Evolutionary conservation across 2,113 vertebrate genomes (phyloP).

Genomic region (Neoarius graeffei): DNA sequence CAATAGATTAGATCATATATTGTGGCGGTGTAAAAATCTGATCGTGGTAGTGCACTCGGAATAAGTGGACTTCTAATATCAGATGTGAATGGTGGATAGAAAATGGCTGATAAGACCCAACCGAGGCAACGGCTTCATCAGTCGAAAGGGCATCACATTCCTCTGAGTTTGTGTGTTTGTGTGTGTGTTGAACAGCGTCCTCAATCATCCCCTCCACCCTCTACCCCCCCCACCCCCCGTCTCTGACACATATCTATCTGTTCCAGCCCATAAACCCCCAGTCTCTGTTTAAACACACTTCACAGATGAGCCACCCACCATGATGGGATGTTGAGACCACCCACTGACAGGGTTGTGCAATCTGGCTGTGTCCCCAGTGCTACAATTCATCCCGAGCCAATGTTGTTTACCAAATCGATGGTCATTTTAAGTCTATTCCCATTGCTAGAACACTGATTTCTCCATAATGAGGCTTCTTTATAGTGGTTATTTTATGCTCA

Average conservation of each 20-base stretch:
- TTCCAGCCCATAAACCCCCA: constrained; percentile 20
- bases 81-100: background rate
- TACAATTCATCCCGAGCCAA: background rate
- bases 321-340: constrained; percentile 21
- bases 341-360: background rate
- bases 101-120: background rate
- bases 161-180: background rate
- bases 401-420: constrained; percentile 12
- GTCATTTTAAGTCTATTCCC: background rate
- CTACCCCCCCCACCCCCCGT: background rate
- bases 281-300: constrained; percentile 32
- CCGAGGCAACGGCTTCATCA: constrained; percentile 6
- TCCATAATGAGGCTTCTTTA: background rate
- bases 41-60: background rate
- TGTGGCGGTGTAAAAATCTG: background rate
- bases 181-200: background rate
- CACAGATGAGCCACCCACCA: constrained; percentile 14
- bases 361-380: background rate
- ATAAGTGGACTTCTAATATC: background rate
- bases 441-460: background rate
- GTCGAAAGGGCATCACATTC: background rate
- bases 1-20: background rate
- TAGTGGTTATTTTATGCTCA: background rate
- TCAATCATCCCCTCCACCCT: background rate
- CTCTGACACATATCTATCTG: constrained; percentile 18